A percentile compares a stretch with the other conserved stretches of the same genome.
These are phyloP conservation scores for Entomyzon cyanotis DNA, from an alignment of 2,113 vertebrate species.

Conservation along the genomic window DNA sequence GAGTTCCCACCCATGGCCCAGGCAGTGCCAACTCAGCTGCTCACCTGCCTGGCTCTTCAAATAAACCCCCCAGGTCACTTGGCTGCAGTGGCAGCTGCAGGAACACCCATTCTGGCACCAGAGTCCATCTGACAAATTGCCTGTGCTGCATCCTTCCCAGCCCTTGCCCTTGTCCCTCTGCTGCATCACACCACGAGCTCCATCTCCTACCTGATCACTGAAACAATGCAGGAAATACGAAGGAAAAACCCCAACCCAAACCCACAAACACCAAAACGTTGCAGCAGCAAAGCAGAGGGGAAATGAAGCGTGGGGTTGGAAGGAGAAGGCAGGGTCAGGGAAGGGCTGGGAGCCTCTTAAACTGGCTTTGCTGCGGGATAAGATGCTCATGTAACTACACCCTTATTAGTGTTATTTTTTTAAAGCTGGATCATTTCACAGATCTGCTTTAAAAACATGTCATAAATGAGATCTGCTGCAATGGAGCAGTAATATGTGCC, in stretches of 20 bases:
- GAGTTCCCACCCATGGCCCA: not conserved
- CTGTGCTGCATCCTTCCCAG: not conserved
- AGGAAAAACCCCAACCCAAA: not conserved
- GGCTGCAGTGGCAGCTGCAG: not conserved
- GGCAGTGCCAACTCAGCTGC: not conserved
- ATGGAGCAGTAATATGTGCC: conserved; percentile 24
- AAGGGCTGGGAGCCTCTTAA: conserved; percentile 65
- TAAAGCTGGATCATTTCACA: conserved; percentile 71
- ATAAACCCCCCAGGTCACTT: not conserved
- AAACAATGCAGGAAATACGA: not conserved
- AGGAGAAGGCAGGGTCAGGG: conserved; percentile 56
- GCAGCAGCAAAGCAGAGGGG: not conserved
- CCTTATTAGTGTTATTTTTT: conserved; percentile 70
- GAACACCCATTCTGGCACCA: not conserved
- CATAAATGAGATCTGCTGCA: conserved; percentile 65
- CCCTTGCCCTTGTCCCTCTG: not conserved
- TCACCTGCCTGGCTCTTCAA: not conserved
- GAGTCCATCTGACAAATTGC: not conserved
- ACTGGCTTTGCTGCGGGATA: conserved; percentile 56
- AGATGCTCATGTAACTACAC: conserved; percentile 69
- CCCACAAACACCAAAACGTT: not conserved
- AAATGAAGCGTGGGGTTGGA: not conserved
- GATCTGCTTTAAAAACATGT: conserved; percentile 72
- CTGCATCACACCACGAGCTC: not conserved
- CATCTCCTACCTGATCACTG: not conserved